phyloP scores from a whole-genome alignment of 2,113 vertebrate genomes.

The human region GRCh38 chr15:79154501-79155000 shows the following conservation, averaged over 20 bases:
- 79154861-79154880: conserved; percentile 45
- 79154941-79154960: not conserved
- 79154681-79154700: accelerated
- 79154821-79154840: not conserved
- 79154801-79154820: accelerated
- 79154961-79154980: not conserved
- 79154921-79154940: conserved; percentile 52
- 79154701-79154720: not conserved
- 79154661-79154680: not conserved
- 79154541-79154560: not conserved
- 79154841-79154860: not conserved
- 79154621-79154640: not conserved
- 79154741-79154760: not conserved
- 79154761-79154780: not conserved
- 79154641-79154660: not conserved
- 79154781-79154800: not conserved
- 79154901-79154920: conserved; percentile 64
- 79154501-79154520: not conserved
- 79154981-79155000: not conserved
- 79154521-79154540: not conserved
- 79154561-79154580: not conserved
- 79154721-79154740: accelerated
- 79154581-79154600: not conserved
- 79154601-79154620: not conserved
- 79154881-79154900: conserved; percentile 49